These are phyloP conservation scores for Ophioderma brevispina DNA, from an alignment of 35 echinoderm and acorn worm genomes.

Conservation along the genomic window DNA sequence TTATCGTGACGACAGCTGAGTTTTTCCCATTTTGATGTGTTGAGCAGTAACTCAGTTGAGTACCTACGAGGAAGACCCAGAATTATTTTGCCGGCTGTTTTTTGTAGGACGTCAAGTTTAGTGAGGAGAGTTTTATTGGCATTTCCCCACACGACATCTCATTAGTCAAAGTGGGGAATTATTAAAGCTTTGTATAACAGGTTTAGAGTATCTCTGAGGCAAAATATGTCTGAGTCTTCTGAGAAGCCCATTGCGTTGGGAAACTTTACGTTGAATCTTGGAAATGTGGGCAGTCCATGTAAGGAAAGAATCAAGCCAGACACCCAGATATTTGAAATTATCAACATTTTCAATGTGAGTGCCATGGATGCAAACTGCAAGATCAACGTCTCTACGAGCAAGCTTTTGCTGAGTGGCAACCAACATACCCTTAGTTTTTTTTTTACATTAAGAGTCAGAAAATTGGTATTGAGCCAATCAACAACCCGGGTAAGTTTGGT, in stretches of 20 bases:
- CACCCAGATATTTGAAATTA: constrained; percentile 35
- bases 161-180: neutral
- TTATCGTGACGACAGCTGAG: neutral
- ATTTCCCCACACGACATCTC: constrained; percentile 21
- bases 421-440: constrained; percentile 6
- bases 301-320: constrained; percentile 20
- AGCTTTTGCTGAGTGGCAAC: neutral
- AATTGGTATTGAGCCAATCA: neutral
- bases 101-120: constrained; percentile 2
- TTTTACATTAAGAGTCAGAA: neutral
- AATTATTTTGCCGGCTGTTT: constrained; percentile 18
- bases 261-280: constrained; percentile 5
- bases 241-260: constrained; percentile 9
- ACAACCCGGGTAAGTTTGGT: neutral
- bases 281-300: constrained; percentile 19
- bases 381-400: neutral
- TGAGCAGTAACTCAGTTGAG: neutral
- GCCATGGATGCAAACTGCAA: neutral
- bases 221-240: constrained; percentile 1
- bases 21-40: neutral
- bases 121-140: neutral
- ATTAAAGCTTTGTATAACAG: constrained; percentile 16
- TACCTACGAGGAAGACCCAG: constrained; percentile 4
- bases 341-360: constrained; percentile 3
- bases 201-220: constrained; percentile 15